Conservation (phyloP, 2,113 vertebrate genomes). For the Odocoileus virginianus region DNA sequence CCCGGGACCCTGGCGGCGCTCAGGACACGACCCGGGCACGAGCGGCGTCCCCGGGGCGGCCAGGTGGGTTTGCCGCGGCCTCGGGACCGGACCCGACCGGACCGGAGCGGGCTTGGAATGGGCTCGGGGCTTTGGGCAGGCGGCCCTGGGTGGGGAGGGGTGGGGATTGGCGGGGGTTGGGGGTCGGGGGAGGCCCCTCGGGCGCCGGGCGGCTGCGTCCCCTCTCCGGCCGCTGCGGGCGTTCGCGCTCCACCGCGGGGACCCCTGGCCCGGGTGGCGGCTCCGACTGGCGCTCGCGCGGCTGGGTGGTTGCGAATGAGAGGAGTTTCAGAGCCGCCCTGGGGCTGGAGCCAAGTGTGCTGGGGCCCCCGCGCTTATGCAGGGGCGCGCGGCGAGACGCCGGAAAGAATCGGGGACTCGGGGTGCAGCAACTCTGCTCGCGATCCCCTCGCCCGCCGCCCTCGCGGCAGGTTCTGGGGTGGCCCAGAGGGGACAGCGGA, state of each 20-base stretch:
- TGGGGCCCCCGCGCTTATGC: not conserved
- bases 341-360: not conserved
- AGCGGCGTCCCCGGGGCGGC: conserved; percentile 30
- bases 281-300: not conserved
- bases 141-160: not conserved
- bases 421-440: not conserved
- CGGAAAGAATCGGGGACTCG: not conserved
- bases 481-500: not conserved
- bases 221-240: not conserved
- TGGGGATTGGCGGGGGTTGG: not conserved
- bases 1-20: conserved; percentile 60
- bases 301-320: not conserved
- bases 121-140: accelerated
- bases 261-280: not conserved
- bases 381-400: not conserved
- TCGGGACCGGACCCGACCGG: not conserved
- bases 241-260: not conserved
- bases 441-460: not conserved
- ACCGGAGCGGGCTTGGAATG: not conserved
- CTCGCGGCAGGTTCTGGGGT: not conserved
- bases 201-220: not conserved
- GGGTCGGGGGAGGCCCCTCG: not conserved
- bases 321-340: not conserved
- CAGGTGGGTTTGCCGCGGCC: conserved; percentile 73
- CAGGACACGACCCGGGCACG: conserved; percentile 10